These are phyloP conservation scores for Sitta carolinensis DNA, from an alignment of 2,797 vertebrate genomes.

Conservation along the genomic window DNA sequence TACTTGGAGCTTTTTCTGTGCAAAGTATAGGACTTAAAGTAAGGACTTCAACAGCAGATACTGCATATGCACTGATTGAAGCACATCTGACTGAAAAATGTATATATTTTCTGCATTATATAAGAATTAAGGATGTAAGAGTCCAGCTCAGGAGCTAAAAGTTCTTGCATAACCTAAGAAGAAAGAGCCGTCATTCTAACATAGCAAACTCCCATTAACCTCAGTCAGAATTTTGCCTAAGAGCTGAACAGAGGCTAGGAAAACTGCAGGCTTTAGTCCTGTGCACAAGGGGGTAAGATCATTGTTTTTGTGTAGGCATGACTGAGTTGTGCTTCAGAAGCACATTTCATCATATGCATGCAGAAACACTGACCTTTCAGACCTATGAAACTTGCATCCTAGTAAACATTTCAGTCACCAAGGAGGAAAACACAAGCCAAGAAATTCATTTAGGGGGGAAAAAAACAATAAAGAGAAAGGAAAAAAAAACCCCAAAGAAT, in stretches of 20 bases:
- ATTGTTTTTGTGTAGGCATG: neutral
- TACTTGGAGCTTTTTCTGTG: neutral
- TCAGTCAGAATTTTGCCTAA: neutral
- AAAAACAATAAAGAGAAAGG: neutral
- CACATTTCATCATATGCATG: neutral
- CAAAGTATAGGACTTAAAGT: neutral
- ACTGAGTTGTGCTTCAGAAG: neutral
- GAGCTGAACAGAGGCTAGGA: neutral
- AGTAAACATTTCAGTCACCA: neutral
- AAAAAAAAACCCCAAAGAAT: neutral
- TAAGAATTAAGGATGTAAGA: neutral
- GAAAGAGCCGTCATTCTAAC: neutral
- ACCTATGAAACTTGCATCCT: neutral
- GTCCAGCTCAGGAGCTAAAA: neutral
- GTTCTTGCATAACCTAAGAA: neutral
- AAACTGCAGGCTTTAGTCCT: neutral
- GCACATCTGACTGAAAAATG: neutral
- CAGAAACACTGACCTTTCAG: conserved; percentile 12
- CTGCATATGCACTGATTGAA: neutral
- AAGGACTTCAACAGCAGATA: neutral
- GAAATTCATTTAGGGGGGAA: neutral
- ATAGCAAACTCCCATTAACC: neutral
- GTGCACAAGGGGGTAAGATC: neutral
- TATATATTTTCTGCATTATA: fast-evolving
- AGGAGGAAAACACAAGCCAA: neutral